Base-by-base conservation (phyloP, 64 coral and sea anemone species). In the Stichodactyla mertensii region DNA sequence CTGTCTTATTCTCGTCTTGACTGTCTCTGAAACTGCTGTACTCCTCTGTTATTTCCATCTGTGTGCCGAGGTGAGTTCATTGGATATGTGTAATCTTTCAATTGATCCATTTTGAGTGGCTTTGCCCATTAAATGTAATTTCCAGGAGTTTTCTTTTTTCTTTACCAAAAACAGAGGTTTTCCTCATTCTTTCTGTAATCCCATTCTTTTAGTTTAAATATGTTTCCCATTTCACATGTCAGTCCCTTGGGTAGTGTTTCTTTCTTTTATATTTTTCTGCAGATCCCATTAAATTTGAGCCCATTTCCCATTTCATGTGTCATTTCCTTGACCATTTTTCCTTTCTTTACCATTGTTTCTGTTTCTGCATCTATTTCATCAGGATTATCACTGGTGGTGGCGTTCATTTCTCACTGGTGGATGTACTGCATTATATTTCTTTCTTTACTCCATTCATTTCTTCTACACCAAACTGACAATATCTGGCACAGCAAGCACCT, bases 331-430 rank as follows among this genome's bases (percentile, higher is more conserved):
- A 45, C 36, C 36, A 45, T 45, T 58, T 9, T 58, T 11, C 9
- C 56, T 58, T 58, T 11, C 56, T 58, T 58, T 11, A 58, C 56
- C 14, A 9, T 11, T 58, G 14, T 11, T 58, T 58, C 56, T 58
- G 56, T 58, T 58, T 58, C 14, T 11, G 0, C 56, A 58, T 58
- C 10, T 60, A 18, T 15, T 71, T 55, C 51, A 61, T 67, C 27
- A 98, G 96, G 90, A 98, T 77, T 98, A 98, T 85, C 96, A 94
- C 62, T 98, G 96, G 96, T 98, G 96, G 96, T 98, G 96, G 96
- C 84, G 96, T 19, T 98, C 96, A 26, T 98, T 92, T 80, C 90
- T 98, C n/a, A 98, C 96, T 79, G 96, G 96, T 80, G 96, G 92
- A 7, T 98, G 96, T 83, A 98, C 92, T 52, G 92, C 96, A 2